A percentile compares a stretch with the other conserved stretches of the same genome.
Conservation (phyloP, 2,113 vertebrate species). For the Cathartes aura region DNA sequence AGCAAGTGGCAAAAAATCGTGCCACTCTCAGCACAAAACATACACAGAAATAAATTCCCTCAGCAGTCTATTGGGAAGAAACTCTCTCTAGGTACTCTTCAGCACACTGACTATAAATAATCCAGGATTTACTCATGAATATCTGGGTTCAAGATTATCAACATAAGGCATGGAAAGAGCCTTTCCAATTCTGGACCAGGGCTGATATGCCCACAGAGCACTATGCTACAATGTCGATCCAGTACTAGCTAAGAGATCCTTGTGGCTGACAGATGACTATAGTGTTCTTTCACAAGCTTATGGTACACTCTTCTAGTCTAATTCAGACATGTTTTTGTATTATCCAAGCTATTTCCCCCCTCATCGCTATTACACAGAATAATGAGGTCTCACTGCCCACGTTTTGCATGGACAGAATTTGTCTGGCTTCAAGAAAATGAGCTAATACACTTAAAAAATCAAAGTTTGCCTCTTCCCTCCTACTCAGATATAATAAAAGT, state of each 20-base stretch:
- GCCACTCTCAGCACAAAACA: neutral
- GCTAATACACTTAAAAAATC: neutral
- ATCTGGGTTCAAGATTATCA: neutral
- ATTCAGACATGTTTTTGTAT: neutral
- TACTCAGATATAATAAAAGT: neutral
- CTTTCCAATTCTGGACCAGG: neutral
- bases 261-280: neutral
- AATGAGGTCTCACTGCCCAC: neutral
- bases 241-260: neutral
- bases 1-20: neutral
- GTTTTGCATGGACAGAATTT: neutral
- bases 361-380: neutral
- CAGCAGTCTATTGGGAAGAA: neutral
- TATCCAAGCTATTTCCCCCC: neutral
- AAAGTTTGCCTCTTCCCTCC: neutral
- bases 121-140: neutral
- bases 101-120: neutral
- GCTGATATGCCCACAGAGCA: neutral
- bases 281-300: neutral
- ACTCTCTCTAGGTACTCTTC: neutral
- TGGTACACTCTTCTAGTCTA: neutral
- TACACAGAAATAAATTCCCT: neutral
- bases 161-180: neutral
- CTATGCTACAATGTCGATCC: neutral
- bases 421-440: neutral